Base-by-base conservation (phyloP, 2,888 invertebrate species). In the Drosophila parthenogenetica region DNA sequence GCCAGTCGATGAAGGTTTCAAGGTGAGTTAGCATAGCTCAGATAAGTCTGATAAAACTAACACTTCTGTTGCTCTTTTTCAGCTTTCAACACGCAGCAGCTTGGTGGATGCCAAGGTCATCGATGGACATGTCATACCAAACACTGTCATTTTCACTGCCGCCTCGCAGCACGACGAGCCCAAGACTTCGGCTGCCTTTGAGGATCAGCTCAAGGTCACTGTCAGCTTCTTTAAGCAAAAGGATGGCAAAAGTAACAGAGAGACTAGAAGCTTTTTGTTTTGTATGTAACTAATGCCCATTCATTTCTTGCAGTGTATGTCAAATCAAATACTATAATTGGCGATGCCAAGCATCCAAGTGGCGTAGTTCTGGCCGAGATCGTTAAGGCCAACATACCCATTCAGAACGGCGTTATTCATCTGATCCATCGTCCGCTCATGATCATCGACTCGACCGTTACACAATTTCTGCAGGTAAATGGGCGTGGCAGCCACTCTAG, bases 381-480 rank as follows among this genome's bases (percentile, higher is more conserved):
- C 71, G 95, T 97, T 8, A 95, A 95, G 90, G 96, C 96, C 35
- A 98, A 98, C 92, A 98, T 98, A 77, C 98, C 98, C 0, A 97
- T 98, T 29, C 95, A 95, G 89, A 98, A 98, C 89, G 98, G 98
- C 35, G 98, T 98, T 0, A 95, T 98, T 4, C 98, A 98, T 93
- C 94, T 98, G 73, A 98, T 98, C 79, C 96, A 97, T 87, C 94
- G 97, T 75, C 98, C 98, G 0, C 93, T 98, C 14, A 97, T 98
- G 96, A 95, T 98, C 65, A 96, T 97, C 55, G 97, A 98, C 89
- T 96, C 96, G n/a, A 96, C 96, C 3, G 95, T 98, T 72, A 95
- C 95, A 77, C 95, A 97, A 91, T 96, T 97, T 89, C 93, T 98
- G 65, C 95, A 96, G 96, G 97, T 97, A 93, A 94, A 94, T 84